Conservation (phyloP, 2,113 vertebrate species). For the Naja naja region DNA sequence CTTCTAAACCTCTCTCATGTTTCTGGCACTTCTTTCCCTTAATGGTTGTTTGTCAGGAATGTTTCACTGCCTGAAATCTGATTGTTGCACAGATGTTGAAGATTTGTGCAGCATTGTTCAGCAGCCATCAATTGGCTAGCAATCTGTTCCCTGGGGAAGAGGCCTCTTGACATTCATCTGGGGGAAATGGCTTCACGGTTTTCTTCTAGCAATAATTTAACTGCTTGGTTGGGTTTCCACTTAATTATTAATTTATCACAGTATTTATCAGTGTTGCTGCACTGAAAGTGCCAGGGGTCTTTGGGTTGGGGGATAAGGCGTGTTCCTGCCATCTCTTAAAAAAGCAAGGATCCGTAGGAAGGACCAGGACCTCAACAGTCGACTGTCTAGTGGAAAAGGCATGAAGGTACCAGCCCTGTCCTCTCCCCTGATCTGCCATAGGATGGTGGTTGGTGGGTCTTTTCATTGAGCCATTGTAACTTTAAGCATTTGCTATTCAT, state of each 20-base stretch:
- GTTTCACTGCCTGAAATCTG: not conserved
- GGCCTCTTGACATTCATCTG: not conserved
- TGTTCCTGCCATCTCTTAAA: not conserved
- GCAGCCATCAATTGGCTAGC: not conserved
- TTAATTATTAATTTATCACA: not conserved
- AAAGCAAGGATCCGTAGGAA: not conserved
- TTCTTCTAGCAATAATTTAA: not conserved
- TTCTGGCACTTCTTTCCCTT: not conserved
- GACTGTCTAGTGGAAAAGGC: not conserved
- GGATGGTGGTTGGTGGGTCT: not conserved
- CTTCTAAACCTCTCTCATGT: not conserved
- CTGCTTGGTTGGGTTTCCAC: not conserved
- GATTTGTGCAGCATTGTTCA: not conserved
- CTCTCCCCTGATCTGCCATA: not conserved
- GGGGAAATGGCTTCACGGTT: not conserved
- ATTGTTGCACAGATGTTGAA: not conserved
- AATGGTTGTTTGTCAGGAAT: not conserved
- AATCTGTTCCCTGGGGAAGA: not conserved
- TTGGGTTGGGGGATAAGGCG: not conserved
- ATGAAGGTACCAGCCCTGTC: not conserved
- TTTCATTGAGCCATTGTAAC: not conserved
- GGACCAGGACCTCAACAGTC: not conserved
- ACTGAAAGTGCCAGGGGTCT: not conserved
- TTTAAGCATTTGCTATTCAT: not conserved
- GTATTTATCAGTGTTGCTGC: not conserved